Conservation (phyloP, 2,797 vertebrate genomes). For the Chloroceryle amazona region DNA sequence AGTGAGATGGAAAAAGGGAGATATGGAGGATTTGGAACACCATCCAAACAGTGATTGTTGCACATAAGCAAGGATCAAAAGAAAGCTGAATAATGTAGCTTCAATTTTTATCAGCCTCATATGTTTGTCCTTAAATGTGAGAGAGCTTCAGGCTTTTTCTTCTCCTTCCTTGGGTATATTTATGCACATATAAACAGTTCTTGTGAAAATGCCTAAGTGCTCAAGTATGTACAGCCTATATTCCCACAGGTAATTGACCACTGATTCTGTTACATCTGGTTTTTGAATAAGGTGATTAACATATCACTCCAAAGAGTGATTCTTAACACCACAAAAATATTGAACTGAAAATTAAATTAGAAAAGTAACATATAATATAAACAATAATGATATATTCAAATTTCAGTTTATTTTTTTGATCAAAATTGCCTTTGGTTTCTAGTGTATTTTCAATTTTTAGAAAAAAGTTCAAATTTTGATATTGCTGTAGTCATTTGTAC, state of each 20-base stretch:
- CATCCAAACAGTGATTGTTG: neutral
- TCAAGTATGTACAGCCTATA: neutral
- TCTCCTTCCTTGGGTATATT: neutral
- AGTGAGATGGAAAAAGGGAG: neutral
- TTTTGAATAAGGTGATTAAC: constrained; percentile 6
- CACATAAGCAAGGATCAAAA: neutral
- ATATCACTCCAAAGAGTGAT: neutral
- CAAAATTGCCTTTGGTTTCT: neutral
- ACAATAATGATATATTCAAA: neutral
- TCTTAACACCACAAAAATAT: neutral
- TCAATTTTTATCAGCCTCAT: neutral
- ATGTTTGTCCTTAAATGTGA: neutral
- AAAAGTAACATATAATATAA: neutral
- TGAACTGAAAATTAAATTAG: neutral
- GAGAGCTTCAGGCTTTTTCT: neutral
- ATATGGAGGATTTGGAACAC: neutral
- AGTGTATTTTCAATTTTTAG: neutral
- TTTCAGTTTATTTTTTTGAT: neutral
- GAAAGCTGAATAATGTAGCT: neutral
- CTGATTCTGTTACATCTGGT: neutral
- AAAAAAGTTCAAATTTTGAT: neutral
- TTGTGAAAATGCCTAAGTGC: neutral
- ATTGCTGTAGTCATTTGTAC: neutral
- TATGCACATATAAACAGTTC: neutral
- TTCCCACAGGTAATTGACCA: neutral